Base-by-base conservation (phyloP, 2,888 invertebrate species). In the Neria commutata region DNA sequence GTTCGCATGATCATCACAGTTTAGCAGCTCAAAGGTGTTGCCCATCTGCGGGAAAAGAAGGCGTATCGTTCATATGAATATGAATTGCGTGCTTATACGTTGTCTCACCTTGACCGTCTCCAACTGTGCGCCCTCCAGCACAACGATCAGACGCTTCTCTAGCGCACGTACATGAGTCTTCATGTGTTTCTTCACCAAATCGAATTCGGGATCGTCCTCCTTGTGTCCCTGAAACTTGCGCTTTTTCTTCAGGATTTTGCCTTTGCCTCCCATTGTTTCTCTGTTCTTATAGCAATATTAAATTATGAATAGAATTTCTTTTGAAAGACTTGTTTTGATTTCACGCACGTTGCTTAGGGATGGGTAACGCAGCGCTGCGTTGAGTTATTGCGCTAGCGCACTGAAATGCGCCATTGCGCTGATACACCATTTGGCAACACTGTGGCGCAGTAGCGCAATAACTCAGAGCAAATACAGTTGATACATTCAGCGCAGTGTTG, bases 61-160 rank as follows among this genome's bases (percentile, higher is more conserved):
- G 25, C n/a, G 17, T 10, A 24, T 29, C 1, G n/a, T 17, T 21
- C 19, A 17, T 19, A 2, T 21, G 11, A 11, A 4, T 40, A 25
- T 14, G 2, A 14, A 34, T 29, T n/a, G n/a, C 2, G 45, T 45
- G 17, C 19, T 45, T 1, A 16, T 8, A 10, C 4, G 5, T 6
- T 47, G 3, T 29, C 74, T 74, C 81, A 96, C 97, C 86, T 98
- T 98, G 0, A 97, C 95, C 45, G 95, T 92, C 84, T 99, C 98
- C 54, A 99, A 82, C 74, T 97, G 96, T 3, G 98, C 97, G 58
- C 91, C 90, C 84, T 98, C 98, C 55, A 99, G 83, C 59, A 99
- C 88, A 40, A 99, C 88, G 66, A 98, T 94, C 19, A 98, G 84
- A 51, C 98, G 89, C 80, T 96, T 95, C 71, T 95, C 94, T 81